Base-by-base conservation (phyloP, 2,888 invertebrate species). In the Lymantria dispar region DNA sequence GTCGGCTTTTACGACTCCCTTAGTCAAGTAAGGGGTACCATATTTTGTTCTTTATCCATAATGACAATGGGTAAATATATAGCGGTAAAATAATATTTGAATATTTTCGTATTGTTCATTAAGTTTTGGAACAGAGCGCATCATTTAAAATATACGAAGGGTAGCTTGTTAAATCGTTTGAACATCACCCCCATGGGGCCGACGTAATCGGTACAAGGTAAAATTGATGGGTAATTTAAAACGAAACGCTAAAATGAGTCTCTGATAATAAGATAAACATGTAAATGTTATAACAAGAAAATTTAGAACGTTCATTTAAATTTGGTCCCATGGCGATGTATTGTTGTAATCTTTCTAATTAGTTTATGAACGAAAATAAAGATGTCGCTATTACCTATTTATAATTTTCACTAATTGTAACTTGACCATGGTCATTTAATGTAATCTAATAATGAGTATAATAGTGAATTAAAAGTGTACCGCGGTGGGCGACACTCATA, bases 131-230 rank as follows among this genome's bases (percentile, higher is more conserved):
- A 38, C 38, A 38, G 38, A 38, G 38, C 11, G n/a, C 2, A 38
- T 38, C 2, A 11, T 36, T 50, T 50, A 37, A 58, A 56, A 64
- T 56, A 56, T 52, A 62, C 50, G 10, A 45, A 48, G 40, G 50
- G 49, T 44, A 39, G 47, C 12, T 36, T 15, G 37, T 54, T 54
- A 44, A 45, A 47, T 52, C 41, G 46, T 29, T 22, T 53, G 45
- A 65, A 48, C 50, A 58, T 48, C 43, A 48, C 13, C 12, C 37
- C 44, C 51, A 31, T 3, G 45, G 48, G 56, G 12, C 22, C 9
- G 29, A 41, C 40, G 22, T 52, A 45, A 56, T 47, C 47, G 52
- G 50, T 48, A 62, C 54, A 56, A 53, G 50, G 37, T 48, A 45
- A 52, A 43, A 56, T 45, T 47, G 43, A 59, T 48, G 47, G 44